These are phyloP conservation scores for Zaprionus davidi DNA, from an alignment of 1,140 invertebrate species.

Conservation along the genomic window DNA sequence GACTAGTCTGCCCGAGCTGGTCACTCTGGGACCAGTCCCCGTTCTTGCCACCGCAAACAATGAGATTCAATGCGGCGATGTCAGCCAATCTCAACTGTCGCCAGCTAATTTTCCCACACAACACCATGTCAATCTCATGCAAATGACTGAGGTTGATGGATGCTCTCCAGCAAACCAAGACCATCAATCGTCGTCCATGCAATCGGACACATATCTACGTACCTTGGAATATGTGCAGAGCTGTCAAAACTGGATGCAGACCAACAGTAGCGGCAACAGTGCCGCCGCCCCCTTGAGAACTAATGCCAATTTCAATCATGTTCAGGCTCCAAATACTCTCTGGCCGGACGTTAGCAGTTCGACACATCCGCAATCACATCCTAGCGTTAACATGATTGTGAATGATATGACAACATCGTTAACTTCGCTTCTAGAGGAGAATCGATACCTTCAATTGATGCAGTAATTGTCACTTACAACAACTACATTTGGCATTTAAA, in stretches of 20 bases:
- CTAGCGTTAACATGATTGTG: slow-evolving; percentile 94
- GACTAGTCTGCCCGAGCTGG: slow-evolving; percentile 69
- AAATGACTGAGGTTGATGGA: neutral
- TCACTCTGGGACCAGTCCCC: slow-evolving; percentile 10
- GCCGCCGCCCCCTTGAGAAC: neutral
- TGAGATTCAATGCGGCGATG: slow-evolving; percentile 89
- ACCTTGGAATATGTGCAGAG: slow-evolving; percentile 96
- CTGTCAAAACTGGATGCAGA: slow-evolving; percentile 91
- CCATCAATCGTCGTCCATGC: slow-evolving; percentile 85
- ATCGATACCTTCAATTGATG: slow-evolving; percentile 95
- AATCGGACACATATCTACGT: slow-evolving; percentile 93
- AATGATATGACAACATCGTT: slow-evolving; percentile 97
- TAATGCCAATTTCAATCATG: neutral
- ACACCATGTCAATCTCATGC: neutral
- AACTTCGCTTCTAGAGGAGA: slow-evolving; percentile 95
- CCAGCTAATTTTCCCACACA: slow-evolving; percentile 23
- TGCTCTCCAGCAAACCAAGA: neutral
- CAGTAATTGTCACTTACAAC: slow-evolving; percentile 41
- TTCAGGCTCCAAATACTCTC: slow-evolving; percentile 46
- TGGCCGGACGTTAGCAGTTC: slow-evolving; percentile 89
- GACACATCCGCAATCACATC: slow-evolving; percentile 91
- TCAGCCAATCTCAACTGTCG: slow-evolving; percentile 87
- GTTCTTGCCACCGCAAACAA: slow-evolving; percentile 59
- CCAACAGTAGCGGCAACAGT: slow-evolving; percentile 25
- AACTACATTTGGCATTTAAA: too few species aligned